Evolutionary conservation across 2,888 invertebrate genomes (phyloP).

Genomic region (Cerceris rybyensis): DNA sequence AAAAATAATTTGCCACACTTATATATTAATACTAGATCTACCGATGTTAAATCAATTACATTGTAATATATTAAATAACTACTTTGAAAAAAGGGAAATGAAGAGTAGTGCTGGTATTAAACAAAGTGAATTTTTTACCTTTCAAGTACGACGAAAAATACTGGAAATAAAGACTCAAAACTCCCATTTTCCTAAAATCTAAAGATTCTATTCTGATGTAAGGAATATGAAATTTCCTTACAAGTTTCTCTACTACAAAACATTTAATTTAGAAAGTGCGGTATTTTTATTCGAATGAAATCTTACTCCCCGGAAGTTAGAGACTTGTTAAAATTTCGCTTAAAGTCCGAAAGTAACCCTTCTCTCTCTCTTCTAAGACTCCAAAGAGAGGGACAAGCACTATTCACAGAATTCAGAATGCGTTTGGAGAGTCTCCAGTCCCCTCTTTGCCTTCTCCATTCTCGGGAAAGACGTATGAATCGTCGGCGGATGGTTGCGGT

Average conservation of each 20-base stretch:
- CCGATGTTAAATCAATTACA: too few relatives aligned
- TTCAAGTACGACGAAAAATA: too few relatives aligned
- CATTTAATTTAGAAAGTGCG: not conserved
- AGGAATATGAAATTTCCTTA: too few relatives aligned
- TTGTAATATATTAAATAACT: too few relatives aligned
- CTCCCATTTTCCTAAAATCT: too few relatives aligned
- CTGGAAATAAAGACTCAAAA: too few relatives aligned
- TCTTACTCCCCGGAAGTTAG: not conserved
- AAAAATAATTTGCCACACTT: too few relatives aligned
- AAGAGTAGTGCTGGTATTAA: too few relatives aligned
- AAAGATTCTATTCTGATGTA: too few relatives aligned
- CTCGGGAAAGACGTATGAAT: slow-evolving; percentile 74
- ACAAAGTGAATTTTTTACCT: too few relatives aligned
- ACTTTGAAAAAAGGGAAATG: too few relatives aligned
- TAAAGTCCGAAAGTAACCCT: slow-evolving; percentile 52
- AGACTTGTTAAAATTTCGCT: slow-evolving; percentile 37
- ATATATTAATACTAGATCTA: too few relatives aligned
- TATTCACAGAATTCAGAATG: slow-evolving; percentile 71
- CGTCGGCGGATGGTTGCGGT: slow-evolving; percentile 74
- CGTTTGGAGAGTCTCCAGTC: slow-evolving; percentile 69
- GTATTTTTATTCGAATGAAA: slow-evolving; percentile 5
- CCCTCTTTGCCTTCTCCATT: slow-evolving; percentile 63
- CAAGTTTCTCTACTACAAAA: not conserved
- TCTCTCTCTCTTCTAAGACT: slow-evolving; percentile 15
- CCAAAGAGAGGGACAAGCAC: slow-evolving; percentile 27